phyloP scores from a whole-genome alignment of 2,113 vertebrate species.

The Rhinogobius similis region DNA sequence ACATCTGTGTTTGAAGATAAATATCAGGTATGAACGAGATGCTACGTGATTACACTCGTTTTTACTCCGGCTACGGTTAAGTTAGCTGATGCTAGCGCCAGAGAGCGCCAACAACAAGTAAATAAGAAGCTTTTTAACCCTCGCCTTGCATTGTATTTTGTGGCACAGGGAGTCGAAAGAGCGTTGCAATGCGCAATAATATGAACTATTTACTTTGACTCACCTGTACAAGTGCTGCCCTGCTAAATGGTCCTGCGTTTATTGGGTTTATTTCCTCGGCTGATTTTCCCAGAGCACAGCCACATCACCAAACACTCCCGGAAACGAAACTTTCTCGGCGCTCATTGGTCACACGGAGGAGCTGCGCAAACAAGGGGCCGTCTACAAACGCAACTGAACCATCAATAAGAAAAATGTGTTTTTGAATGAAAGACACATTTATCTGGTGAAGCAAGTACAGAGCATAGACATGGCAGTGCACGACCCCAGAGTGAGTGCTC shows the following conservation, averaged over 20 bases:
- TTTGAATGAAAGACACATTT: neutral
- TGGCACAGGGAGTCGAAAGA: conserved; percentile 7
- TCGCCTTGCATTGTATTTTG: neutral
- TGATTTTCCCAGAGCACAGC: conserved; percentile 71
- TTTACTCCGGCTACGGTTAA: conserved; percentile 23
- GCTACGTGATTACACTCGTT: neutral
- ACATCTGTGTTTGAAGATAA: neutral
- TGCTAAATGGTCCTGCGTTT: conserved; percentile 50
- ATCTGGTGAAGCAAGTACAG: neutral
- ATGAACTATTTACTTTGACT: conserved; percentile 28
- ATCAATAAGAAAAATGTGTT: conserved; percentile 4
- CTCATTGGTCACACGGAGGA: conserved; percentile 68
- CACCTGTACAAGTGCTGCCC: conserved; percentile 63
- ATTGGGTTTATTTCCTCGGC: conserved; percentile 64
- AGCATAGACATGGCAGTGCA: conserved; percentile 41
- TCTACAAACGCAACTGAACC: conserved; percentile 24
- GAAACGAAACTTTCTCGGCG: conserved; percentile 70
- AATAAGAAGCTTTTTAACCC: conserved; percentile 43
- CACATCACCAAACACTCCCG: conserved; percentile 84
- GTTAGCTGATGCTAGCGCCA: conserved; percentile 49
- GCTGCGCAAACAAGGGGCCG: conserved; percentile 54
- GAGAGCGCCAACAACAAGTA: conserved; percentile 37
- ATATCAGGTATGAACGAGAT: neutral
- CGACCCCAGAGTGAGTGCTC: conserved; percentile 63
- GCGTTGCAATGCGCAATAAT: neutral